Base-by-base conservation (phyloP, 2,113 vertebrate genomes). In the Anguilla rostrata region DNA sequence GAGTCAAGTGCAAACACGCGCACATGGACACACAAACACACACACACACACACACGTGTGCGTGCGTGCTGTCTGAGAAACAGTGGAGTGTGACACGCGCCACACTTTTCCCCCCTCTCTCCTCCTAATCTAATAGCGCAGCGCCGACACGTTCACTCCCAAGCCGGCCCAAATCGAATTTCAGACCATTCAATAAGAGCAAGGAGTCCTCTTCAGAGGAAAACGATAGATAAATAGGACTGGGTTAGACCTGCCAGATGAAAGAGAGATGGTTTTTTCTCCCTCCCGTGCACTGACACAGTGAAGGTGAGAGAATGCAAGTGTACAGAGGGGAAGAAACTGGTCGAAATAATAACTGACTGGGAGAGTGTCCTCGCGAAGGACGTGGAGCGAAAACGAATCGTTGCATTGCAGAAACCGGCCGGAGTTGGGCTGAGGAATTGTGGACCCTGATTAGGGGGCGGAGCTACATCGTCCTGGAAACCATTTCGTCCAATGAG, bases 151-250 rank as follows among this genome's bases (percentile, higher is more conserved):
- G 57, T 83, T 83, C n/a, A 34, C 57, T 83, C 53, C 56, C 82
- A 39, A 60, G 57, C 34, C 53, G 14, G n/a, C 18, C 53, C 53
- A 83, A 83, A 83, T 83, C 53, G 16, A 83, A 83, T 83, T 83
- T 57, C 56, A 15, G 29, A 53, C 82, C 40, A 39, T 83, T 83
- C 82, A 83, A 60, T 60, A 63, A 83, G 82, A 83, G 39, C 82
- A 83, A 60, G 40, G 82, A 40, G 82, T 56, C 15, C 18, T 29
- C n/a, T 57, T 57, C 18, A 26, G 57, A 83, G 18, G 53, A n/a
- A 60, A 39, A 7, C 16, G 57, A 16, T 20, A 22, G 56, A 39
- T 83, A 57, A 83, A 83, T 40, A 26, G 29, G 81, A 83, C 43
- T 83, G 22, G 41, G 41, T 53, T 22, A 82, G 8, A 82, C 26